Base-by-base conservation (phyloP, 1,140 invertebrate genomes). In the Aphidius ervi region DNA sequence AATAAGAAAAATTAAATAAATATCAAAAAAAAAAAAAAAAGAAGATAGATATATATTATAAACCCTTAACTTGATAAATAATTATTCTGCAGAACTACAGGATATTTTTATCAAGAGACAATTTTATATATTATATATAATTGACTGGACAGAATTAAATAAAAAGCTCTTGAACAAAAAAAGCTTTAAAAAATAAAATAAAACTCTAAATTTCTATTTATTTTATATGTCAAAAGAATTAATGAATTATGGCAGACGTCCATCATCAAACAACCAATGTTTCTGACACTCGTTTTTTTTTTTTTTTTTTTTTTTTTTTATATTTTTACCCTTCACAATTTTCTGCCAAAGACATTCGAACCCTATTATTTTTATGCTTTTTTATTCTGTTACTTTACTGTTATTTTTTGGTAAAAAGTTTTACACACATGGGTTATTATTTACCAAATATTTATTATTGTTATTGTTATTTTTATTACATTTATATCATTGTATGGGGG, bases 171-270 rank as follows among this genome's bases (percentile, higher is more conserved):
- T 45, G 9, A 57, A 57, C 37, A 46, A 46, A 31, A 46, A 41
- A 16, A 16, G 16, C 16, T 16, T 16, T 16, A 1, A 16, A 57
- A 57, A 20, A n/a, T 20, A 7, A 46, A 16, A 56, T 16, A 16
- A 16, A 16, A 31, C 23, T 31, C 23, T 31, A 31, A 31, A 31
- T 31, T 31, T 31, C 4, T 31, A 31, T 31, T 31, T 31, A 31
- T 31, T 31, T 31, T 31, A 31, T 3, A 31, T 31, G 23, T 31
- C 23, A 31, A 31, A 31, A 31, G 4, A 23, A 62, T 50, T 65
- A 63, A 68, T 72, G 70, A 72, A 63, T 70, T 70, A 72, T 68
- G 69, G 69, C 69, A 70, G 59, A 67, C 65, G 69, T 72, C 68
- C 64, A 69, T 70, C 70, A 72, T 69, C 7, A 53, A 6, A 39